These are phyloP conservation scores for Aphis gossypii DNA, from an alignment of 1,140 invertebrate species.

Conservation along the genomic window DNA sequence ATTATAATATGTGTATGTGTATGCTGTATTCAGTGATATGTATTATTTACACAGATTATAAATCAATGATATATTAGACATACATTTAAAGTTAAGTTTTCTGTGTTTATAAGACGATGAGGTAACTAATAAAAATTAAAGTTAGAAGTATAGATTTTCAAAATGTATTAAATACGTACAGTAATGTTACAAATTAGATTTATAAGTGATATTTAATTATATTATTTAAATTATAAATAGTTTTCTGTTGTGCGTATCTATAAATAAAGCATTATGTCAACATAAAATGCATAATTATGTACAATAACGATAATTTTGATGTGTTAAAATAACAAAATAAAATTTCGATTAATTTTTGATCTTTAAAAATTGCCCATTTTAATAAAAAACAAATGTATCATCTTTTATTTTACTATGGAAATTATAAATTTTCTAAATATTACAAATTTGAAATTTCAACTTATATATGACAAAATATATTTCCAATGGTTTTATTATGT, in stretches of 20 bases:
- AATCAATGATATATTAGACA: background rate
- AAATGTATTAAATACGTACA: background rate
- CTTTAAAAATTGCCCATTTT: too few relatives aligned
- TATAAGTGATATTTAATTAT: background rate
- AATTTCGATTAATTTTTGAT: too few relatives aligned
- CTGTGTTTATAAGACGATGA: background rate
- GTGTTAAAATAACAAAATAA: background rate
- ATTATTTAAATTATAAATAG: background rate
- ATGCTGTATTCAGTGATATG: background rate
- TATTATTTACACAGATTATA: background rate
- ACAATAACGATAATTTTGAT: background rate
- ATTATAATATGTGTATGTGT: too few relatives aligned
- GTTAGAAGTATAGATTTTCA: background rate
- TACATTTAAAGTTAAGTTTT: background rate
- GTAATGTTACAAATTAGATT: too few relatives aligned
- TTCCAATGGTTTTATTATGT: background rate
- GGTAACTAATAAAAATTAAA: background rate
- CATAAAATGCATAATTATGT: background rate
- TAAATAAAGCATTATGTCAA: too few relatives aligned
- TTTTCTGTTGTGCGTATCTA: background rate
- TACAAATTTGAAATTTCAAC: background rate
- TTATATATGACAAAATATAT: background rate
- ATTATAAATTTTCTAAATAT: background rate
- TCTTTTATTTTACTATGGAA: background rate
- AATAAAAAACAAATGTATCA: too few relatives aligned